Percentiles rank a stretch among this genome's conserved stretches.
phyloP scores from a whole-genome alignment of 2,888 invertebrate genomes.

The Parnassius orleans region DNA sequence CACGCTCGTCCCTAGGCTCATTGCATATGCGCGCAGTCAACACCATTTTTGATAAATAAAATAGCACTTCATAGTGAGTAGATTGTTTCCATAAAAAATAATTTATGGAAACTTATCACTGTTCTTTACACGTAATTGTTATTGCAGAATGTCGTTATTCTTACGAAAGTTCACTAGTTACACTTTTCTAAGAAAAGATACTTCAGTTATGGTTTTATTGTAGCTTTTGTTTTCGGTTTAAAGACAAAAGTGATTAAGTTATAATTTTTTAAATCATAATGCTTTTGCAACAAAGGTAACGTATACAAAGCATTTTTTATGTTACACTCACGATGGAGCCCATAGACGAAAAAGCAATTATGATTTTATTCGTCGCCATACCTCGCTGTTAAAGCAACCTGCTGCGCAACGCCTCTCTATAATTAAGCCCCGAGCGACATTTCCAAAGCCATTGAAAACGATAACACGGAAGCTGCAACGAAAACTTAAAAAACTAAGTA shows the following conservation, averaged over 20 bases:
- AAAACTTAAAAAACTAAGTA: conserved; percentile 77
- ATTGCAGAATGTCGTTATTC: too few relatives aligned
- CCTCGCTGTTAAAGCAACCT: conserved; percentile 64
- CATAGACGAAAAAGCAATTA: conserved; percentile 67
- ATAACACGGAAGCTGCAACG: conserved; percentile 79
- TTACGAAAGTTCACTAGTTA: too few relatives aligned
- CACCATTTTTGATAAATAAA: conserved; percentile 46
- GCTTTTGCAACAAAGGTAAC: conserved; percentile 45
- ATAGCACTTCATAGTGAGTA: conserved; percentile 34
- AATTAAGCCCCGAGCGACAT: conserved; percentile 76
- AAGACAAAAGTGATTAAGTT: conserved; percentile 4
- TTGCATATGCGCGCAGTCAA: conserved; percentile 44
- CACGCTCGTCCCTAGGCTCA: conserved; percentile 37
- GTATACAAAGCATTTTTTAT: conserved; percentile 52
- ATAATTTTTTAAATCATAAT: conserved; percentile 10
- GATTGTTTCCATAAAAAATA: too few relatives aligned
- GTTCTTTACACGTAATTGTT: too few relatives aligned
- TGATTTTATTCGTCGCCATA: conserved; percentile 56
- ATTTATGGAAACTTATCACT: too few relatives aligned
- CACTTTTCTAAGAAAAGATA: too few relatives aligned
- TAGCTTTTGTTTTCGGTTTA: too few relatives aligned
- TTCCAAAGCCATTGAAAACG: conserved; percentile 76
- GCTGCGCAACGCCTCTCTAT: conserved; percentile 71
- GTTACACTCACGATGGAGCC: conserved; percentile 40
- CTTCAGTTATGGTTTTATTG: too few relatives aligned